Conservation (phyloP, 2,888 invertebrate species). For the Coronaproctus castanopsis region DNA sequence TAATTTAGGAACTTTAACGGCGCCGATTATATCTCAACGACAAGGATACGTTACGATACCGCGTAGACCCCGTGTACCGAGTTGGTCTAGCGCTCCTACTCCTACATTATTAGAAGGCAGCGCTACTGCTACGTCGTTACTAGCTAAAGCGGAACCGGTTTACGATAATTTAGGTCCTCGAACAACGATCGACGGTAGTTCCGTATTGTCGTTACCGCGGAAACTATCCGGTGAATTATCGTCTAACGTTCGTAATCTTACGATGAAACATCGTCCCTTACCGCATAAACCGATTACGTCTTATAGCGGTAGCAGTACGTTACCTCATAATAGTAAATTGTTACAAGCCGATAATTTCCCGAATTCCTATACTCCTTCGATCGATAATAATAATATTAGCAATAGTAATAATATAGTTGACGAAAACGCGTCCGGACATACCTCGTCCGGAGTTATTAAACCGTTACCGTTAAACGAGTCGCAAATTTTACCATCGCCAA, state of each 20-base stretch:
- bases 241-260: conserved; percentile 12
- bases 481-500: not conserved
- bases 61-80: conserved; percentile 57
- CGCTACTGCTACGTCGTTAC: conserved; percentile 32
- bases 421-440: too few relatives aligned
- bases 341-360: conserved; percentile 5
- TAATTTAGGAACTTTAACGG: conserved; percentile 24
- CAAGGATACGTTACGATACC: conserved; percentile 76
- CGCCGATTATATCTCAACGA: conserved; percentile 46
- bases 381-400: not conserved
- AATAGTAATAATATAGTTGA: not conserved
- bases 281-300: conserved; percentile 6
- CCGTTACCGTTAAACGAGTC: conserved; percentile 5
- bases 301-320: conserved; percentile 12
- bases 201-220: conserved; percentile 15
- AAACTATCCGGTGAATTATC: conserved; percentile 14
- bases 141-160: conserved; percentile 40
- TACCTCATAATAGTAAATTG: conserved; percentile 16
- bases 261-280: conserved; percentile 11
- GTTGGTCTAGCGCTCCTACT: conserved; percentile 49
- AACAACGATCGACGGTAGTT: conserved; percentile 67
- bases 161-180: conserved; percentile 70
- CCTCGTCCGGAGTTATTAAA: conserved; percentile 3
- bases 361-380: conserved; percentile 3
- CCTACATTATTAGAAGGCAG: conserved; percentile 24